phyloP scores from a whole-genome alignment of 2,888 invertebrate species.

The Nezara viridula region DNA sequence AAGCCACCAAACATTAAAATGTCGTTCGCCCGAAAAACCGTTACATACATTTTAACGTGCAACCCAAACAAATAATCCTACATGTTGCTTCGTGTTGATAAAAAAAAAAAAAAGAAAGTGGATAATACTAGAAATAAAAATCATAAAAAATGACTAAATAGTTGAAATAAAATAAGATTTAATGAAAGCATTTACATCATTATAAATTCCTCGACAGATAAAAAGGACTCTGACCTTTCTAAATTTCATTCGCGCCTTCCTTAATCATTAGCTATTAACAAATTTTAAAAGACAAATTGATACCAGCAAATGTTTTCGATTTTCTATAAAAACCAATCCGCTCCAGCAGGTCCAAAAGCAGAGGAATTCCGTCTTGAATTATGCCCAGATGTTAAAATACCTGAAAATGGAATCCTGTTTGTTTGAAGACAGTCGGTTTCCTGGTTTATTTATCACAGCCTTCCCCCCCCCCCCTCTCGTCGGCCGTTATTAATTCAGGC shows the following conservation, averaged over 20 bases:
- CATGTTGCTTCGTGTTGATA: no score
- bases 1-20: no score
- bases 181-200: not conserved
- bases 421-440: conserved; percentile 51
- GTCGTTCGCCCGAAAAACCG: no score
- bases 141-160: no score
- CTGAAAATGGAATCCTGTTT: conserved; percentile 49
- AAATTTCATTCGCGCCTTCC: not conserved
- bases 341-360: not conserved
- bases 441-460: conserved; percentile 49
- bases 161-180: not conserved
- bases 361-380: conserved; percentile 13
- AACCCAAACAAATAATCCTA: no score
- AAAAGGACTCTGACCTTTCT: not conserved
- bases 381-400: conserved; percentile 37
- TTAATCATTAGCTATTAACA: not conserved
- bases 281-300: not conserved
- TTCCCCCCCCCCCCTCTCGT: no score
- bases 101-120: no score
- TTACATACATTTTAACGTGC: no score
- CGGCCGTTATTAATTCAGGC: conserved; percentile 36
- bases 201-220: not conserved
- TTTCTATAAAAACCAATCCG: conserved; percentile 7
- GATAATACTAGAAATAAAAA: no score
- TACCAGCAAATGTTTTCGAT: not conserved